Conservation (phyloP, 1,140 invertebrate genomes). For the Drepana arcuata region DNA sequence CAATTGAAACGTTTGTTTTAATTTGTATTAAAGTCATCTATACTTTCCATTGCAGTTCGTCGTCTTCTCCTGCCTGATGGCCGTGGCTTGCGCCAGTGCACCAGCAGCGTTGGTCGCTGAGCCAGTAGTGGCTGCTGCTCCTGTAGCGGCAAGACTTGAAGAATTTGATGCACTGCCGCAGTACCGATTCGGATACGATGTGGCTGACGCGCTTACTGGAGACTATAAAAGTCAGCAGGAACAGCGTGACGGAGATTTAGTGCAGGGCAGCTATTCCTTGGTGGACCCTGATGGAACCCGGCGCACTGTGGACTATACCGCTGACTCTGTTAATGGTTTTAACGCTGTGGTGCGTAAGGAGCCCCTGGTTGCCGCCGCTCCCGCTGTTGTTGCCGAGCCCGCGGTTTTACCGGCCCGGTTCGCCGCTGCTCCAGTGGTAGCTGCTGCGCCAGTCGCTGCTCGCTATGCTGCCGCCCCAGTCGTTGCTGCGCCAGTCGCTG, state of each 20-base stretch:
- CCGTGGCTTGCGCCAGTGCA: constrained; percentile 26
- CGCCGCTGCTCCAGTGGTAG: constrained; percentile 20
- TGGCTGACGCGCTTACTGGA: constrained; percentile 74
- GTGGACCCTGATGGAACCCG: constrained; percentile 77
- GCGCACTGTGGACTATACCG: constrained; percentile 77
- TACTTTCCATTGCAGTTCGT: constrained; percentile 45
- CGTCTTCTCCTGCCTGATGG: constrained; percentile 44
- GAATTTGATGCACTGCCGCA: constrained; percentile 75
- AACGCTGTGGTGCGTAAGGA: constrained; percentile 68
- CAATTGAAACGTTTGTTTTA: too few species aligned
- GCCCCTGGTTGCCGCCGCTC: constrained; percentile 43
- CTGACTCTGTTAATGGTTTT: constrained; percentile 70
- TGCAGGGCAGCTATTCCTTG: constrained; percentile 76
- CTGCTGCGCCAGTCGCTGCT: constrained; percentile 5
- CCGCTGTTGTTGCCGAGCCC: constrained; percentile 36
- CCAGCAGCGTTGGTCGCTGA: constrained; percentile 36
- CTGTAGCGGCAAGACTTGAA: constrained; percentile 46
- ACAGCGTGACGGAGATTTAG: constrained; percentile 73
- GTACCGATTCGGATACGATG: constrained; percentile 78
- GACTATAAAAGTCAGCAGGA: constrained; percentile 67
- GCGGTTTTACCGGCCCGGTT: constrained; percentile 25
- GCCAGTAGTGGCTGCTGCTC: constrained; percentile 46
- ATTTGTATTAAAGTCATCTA: too few species aligned
- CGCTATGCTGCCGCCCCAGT: constrained; percentile 10
- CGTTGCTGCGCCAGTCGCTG: neutral